Evolutionary conservation across 2,113 vertebrate genomes (phyloP), one percentile per base, ranked within the genome.

Genomic region (Callionymus lyra): DNA sequence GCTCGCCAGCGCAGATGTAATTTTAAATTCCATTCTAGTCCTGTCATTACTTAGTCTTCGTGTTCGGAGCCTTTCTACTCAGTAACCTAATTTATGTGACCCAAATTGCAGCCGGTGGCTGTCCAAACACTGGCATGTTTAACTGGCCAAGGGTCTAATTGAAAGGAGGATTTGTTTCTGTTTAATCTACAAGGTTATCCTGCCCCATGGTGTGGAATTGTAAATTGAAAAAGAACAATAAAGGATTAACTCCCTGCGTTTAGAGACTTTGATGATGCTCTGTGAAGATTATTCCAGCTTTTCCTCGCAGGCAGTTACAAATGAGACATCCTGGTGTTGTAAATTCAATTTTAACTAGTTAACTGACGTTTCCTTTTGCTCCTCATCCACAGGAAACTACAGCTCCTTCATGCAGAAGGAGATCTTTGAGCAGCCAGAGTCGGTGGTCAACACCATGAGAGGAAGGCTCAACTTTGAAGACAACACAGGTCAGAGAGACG

Each of bases 391-490:
- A 99, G 94, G 95, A 21, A 99, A 98, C 81, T 99, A 87, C 84
- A 96, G 93, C 64, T 92, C 94, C 1, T 99, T 96, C 74, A 99
- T 99, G 95, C 94, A 99, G 83, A 99, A 99, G 69, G 95, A 99
- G 50, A 99, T 99, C 61, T 99, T 99, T 73, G 95, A 99, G 51
- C 95, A 99, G 74, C 95, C 95, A 0, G 95, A 98, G 60, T 99
- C 95, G 12, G 94, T 99, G 1, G 90, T 99, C 48, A 99, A 99
- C 60, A 98, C 95, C 1, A 99, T 99, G 95, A 91, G 95, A 82
- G 95, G 95, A 68, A 88, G 95, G 77, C 80, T 99, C 66, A 98
- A 98, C 83, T 99, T 97, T 14, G 90, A 98, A 38, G 84, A 97
- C 68, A 91, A 91, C 62, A 94, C 92, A 62, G 94, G 95, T 98